Percentiles rank a stretch among this genome's conserved stretches.
phyloP scores from a whole-genome alignment of 2,888 invertebrate species.

The Lymantria dispar region DNA sequence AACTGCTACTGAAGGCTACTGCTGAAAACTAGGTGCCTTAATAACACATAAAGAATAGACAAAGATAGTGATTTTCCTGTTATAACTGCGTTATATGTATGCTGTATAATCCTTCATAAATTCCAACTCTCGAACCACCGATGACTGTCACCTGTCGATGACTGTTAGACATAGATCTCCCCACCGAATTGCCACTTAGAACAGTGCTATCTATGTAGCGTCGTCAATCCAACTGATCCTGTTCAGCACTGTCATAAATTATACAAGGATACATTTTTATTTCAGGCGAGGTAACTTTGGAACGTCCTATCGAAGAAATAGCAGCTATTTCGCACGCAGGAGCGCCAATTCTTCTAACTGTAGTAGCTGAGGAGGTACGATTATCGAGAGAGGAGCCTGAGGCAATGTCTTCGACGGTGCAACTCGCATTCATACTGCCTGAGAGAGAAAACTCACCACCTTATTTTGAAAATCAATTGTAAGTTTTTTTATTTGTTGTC shows the following conservation, averaged over 20 bases:
- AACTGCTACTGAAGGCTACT: too few relatives aligned
- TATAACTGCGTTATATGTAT: too few relatives aligned
- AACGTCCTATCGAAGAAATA: constrained; percentile 89
- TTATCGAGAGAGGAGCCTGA: constrained; percentile 87
- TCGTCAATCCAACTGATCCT: too few relatives aligned
- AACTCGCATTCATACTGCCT: constrained; percentile 91
- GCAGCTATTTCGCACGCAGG: constrained; percentile 91
- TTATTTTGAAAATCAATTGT: constrained; percentile 91
- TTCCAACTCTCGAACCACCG: too few relatives aligned
- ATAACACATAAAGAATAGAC: too few relatives aligned
- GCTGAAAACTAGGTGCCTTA: too few relatives aligned
- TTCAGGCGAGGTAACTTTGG: constrained; percentile 72
- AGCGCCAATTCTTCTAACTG: constrained; percentile 91
- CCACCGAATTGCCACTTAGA: too few relatives aligned
- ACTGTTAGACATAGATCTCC: too few relatives aligned
- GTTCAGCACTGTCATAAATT: neutral
- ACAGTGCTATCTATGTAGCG: too few relatives aligned
- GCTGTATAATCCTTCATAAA: too few relatives aligned
- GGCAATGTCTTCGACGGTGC: constrained; percentile 91
- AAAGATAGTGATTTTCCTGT: too few relatives aligned
- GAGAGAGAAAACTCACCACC: constrained; percentile 89
- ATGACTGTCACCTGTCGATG: too few relatives aligned
- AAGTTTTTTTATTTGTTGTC: constrained; percentile 65
- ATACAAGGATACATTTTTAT: constrained; percentile 15
- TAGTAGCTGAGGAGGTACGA: constrained; percentile 93